Conservation (phyloP, 2,797 vertebrate species). For the Gastrophryne carolinensis region DNA sequence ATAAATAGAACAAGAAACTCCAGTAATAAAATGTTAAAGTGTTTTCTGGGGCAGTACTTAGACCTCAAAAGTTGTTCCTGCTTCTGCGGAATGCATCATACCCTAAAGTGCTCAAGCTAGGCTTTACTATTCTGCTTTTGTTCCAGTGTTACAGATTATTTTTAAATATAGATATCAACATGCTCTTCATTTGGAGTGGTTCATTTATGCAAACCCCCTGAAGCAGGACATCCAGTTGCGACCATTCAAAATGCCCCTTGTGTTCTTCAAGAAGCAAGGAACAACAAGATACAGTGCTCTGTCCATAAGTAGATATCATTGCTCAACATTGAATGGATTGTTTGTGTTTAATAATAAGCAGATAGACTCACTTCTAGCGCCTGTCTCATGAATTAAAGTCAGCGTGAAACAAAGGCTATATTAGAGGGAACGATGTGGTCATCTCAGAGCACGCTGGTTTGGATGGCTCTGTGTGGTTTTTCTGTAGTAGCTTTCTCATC, state of each 20-base stretch:
- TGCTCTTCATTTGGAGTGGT: not conserved
- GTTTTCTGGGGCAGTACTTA: too few species aligned
- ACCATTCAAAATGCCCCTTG: conserved; percentile 6
- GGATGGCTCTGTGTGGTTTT: conserved; percentile 66
- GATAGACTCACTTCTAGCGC: conserved; percentile 59
- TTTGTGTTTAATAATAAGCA: conserved; percentile 58
- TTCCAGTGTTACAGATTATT: too few species aligned
- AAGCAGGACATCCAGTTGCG: not conserved
- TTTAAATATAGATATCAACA: not conserved
- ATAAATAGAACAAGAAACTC: too few species aligned
- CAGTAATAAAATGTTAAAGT: too few species aligned
- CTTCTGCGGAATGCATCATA: too few species aligned
- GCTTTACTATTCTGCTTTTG: too few species aligned
- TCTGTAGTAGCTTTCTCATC: conserved; percentile 60
- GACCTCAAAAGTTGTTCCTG: too few species aligned
- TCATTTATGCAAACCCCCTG: not conserved
- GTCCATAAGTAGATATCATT: conserved; percentile 8
- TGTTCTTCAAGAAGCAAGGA: not conserved
- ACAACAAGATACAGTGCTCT: conserved; percentile 10
- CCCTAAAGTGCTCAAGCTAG: too few species aligned
- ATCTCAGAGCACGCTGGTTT: conserved; percentile 65
- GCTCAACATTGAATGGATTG: conserved; percentile 18
- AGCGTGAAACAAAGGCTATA: conserved; percentile 72
- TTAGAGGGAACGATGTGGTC: conserved; percentile 67
- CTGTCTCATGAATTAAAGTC: conserved; percentile 52